Evolutionary conservation across 2,888 invertebrate genomes (phyloP), one percentile per base, ranked within the genome.

Genomic region (Iselma pallidipennis): DNA sequence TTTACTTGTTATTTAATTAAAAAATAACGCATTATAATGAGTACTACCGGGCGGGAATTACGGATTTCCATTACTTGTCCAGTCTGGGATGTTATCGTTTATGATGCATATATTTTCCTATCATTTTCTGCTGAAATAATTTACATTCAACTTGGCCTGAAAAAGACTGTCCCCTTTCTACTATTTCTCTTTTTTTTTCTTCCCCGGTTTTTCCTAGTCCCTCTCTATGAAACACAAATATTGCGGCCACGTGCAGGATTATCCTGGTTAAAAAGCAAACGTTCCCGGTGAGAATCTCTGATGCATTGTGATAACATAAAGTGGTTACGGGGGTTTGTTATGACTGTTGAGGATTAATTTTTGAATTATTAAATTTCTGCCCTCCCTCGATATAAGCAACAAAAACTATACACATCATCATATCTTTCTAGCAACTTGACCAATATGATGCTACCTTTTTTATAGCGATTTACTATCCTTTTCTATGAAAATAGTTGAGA

Each of bases 261-360:
- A 72, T 65, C 68, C 64, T 57, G 53, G 63, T 69, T 70, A 73
- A 73, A 75, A 75, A 75, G 73, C 73, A 74, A 72, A 72, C 73
- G 31, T 31, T 71, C 73, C 64, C 72, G 65, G 70, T 65, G 65
- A 70, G 64, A 69, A 70, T 71, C 68, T 58, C 73, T 72, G 73
- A 74, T 74, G 74, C 73, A 74, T 74, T 72, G 74, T 71, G 76
- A 76, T 76, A 75, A 74, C 74, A 70, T 69, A 74, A 75, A 76
- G 76, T 75, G 76, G 75, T 74, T 75, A 72, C 69, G 66, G 74
- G 74, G 76, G 73, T 75, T 76, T 76, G 76, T 76, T 76, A 76
- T 76, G 76, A 76, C 76, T 74, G 74, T 63, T 63, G 72, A 66
- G 76, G 76, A 75, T 76, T 76, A 76, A 76, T 76, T 76, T 75